These are phyloP conservation scores for Limosa lapponica DNA, from an alignment of 2,797 vertebrate genomes.

Conservation along the genomic window DNA sequence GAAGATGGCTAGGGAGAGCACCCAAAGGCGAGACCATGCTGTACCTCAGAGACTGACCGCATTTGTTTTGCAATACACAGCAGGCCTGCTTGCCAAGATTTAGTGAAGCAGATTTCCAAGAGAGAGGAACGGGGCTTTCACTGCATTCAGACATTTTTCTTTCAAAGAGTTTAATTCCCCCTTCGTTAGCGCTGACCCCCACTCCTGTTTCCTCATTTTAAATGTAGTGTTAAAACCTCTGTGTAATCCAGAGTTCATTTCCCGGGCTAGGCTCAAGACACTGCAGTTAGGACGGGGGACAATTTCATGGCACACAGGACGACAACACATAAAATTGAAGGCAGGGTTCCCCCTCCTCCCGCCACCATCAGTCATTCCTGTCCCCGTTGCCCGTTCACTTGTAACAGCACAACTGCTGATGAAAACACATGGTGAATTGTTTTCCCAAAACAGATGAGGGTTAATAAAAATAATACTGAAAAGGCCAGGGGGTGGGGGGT, in stretches of 20 bases:
- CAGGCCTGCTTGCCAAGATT: background rate
- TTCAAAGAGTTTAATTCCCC: background rate
- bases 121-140: background rate
- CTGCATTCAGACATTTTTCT: background rate
- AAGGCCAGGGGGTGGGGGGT: fast-evolving
- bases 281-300: background rate
- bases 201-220: background rate
- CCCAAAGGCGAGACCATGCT: background rate
- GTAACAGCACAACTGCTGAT: background rate
- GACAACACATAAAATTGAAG: fast-evolving
- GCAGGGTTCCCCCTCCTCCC: fast-evolving
- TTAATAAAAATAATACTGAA: slow-evolving; percentile 11
- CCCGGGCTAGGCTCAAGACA: background rate
- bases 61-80: background rate
- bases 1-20: background rate
- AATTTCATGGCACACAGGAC: background rate
- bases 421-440: background rate
- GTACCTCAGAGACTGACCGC: background rate
- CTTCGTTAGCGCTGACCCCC: background rate
- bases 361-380: background rate
- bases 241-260: background rate
- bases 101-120: background rate
- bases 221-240: background rate
- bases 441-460: slow-evolving; percentile 5
- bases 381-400: background rate